Conservation (phyloP, 1,140 invertebrate genomes). For the Subanguina moxae region DNA sequence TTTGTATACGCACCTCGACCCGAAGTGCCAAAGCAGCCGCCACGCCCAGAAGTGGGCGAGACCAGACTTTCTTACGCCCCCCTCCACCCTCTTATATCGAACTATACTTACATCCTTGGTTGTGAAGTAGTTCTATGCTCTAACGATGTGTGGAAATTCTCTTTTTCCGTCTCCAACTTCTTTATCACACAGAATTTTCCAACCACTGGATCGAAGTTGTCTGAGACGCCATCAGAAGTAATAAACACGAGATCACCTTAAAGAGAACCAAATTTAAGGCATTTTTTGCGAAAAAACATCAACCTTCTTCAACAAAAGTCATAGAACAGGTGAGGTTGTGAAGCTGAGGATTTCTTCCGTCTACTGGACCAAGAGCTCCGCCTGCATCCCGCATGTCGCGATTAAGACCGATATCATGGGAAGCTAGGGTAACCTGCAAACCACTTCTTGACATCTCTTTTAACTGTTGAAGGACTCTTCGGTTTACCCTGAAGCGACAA, state of each 20-base stretch:
- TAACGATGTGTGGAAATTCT: slow-evolving; percentile 6
- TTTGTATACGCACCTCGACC: too few relatives aligned
- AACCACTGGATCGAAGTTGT: slow-evolving; percentile 89
- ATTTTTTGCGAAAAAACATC: not conserved
- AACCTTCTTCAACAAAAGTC: slow-evolving; percentile 70
- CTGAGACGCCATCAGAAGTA: slow-evolving; percentile 84
- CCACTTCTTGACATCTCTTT: not conserved
- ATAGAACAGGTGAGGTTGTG: slow-evolving; percentile 84
- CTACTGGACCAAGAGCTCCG: slow-evolving; percentile 81
- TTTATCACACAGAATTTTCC: slow-evolving; percentile 78
- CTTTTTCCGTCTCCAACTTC: slow-evolving; percentile 46
- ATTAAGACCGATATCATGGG: slow-evolving; percentile 82
- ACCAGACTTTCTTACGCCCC: too few relatives aligned
- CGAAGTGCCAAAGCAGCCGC: too few relatives aligned
- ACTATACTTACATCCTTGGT: not conserved
- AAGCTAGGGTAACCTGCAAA: slow-evolving; percentile 66
- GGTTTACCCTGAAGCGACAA: not conserved
- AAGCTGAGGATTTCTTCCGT: slow-evolving; percentile 80
- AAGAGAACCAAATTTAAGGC: not conserved
- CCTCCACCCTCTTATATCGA: too few relatives aligned
- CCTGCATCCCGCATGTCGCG: slow-evolving; percentile 85
- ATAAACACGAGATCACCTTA: slow-evolving; percentile 80
- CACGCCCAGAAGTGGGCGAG: too few relatives aligned
- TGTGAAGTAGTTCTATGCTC: not conserved
- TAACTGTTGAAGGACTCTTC: slow-evolving; percentile 3